Evolutionary conservation across 92 coral and sea anemone genomes (phyloP), one percentile per base, ranked within the genome.

Genomic region (Phenganax stokvisi): DNA sequence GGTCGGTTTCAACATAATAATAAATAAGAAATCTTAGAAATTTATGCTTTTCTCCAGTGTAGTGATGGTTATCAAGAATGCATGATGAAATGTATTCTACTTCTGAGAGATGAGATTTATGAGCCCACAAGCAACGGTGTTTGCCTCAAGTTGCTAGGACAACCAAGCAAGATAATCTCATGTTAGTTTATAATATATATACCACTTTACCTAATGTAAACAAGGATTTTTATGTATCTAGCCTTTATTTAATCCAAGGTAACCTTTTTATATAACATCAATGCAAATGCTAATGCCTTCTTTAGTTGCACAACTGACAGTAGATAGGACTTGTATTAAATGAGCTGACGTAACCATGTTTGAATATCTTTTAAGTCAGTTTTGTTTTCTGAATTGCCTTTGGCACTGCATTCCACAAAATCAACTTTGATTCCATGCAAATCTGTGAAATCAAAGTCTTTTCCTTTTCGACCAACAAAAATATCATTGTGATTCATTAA

Each of bases 391-490:
- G 83, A 71, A 10, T 84, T 85, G 52, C 97, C 99, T 78, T 96
- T 96, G 0, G 93, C 90, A 61, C 88, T 92, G 69, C 99, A 90
- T 64, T 96, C 99, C 7, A 85, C 87, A 75, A 96, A 90, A 58
- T 92, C 96, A 74, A 96, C 96, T 58, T 85, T 87, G 71, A 96
- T 73, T 6, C 96, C 90, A 29, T 76, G 79, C 65, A 96, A 87
- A 76, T 96, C 92, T 8, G 80, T 66, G 77, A 96, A 96, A 84
- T 96, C 97, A 66, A 96, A 96, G 75, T 96, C 99, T 81, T 90
- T 96, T 57, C 96, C 96, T 65, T 87, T 88, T 71, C 87, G 89
- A 16, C 99, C 99, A 62, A 96, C 86, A 62, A 80, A 87, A 12
- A 80, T 87, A 9, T 56, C 67, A 20, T 84, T 89, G 15, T 76